These are phyloP conservation scores for Dunckerocampus dactyliophorus DNA, from an alignment of 2,113 vertebrate species.

Conservation along the genomic window DNA sequence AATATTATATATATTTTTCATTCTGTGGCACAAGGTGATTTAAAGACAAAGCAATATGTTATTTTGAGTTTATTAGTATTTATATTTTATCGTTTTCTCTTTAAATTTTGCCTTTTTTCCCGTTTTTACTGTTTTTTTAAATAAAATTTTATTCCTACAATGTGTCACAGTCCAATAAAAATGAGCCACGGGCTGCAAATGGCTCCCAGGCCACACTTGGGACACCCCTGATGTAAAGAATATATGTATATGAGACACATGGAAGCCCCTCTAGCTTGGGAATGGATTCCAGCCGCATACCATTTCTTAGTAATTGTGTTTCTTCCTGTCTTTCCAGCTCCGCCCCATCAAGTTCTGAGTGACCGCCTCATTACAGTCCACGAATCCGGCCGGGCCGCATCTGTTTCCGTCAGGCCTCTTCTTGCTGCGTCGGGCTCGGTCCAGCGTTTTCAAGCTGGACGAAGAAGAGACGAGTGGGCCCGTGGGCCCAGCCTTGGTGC, in stretches of 20 bases:
- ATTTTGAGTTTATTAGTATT: too few species aligned
- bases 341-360: constrained; percentile 4
- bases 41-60: too few species aligned
- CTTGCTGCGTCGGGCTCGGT: constrained; percentile 19
- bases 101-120: too few species aligned
- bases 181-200: too few species aligned
- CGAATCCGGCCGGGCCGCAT: not conserved
- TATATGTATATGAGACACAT: too few species aligned
- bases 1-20: too few species aligned
- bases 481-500: constrained; percentile 64
- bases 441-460: constrained; percentile 71
- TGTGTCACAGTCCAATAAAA: too few species aligned
- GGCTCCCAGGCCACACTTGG: too few species aligned
- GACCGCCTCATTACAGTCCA: not conserved
- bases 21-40: too few species aligned
- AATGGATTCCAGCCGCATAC: constrained; percentile 12
- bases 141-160: not conserved
- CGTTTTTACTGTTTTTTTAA: not conserved
- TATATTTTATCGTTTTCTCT: too few species aligned
- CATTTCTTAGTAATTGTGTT: not conserved
- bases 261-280: constrained; percentile 1
- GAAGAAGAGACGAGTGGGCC: constrained; percentile 60
- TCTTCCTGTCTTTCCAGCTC: constrained; percentile 8
- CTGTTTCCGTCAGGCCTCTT: not conserved
- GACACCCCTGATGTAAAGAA: too few species aligned